These are phyloP conservation scores for Pipistrellus kuhlii DNA, from an alignment of 2,797 vertebrate species.

Conservation along the genomic window DNA sequence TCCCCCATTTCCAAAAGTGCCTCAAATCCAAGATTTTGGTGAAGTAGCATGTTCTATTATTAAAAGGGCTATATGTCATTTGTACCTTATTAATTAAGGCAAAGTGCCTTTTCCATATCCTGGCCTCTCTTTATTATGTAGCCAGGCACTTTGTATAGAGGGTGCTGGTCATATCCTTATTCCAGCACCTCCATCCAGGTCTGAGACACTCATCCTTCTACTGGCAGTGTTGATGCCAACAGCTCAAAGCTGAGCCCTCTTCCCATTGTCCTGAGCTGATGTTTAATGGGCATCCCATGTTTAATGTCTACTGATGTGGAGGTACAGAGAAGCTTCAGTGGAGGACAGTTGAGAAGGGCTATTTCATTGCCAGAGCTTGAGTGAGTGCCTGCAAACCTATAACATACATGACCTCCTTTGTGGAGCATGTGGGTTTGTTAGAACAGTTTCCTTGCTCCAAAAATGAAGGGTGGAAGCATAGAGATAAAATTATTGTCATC, in stretches of 20 bases:
- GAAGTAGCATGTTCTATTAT: neutral
- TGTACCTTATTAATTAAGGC: neutral
- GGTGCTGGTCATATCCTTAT: neutral
- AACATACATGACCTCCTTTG: neutral
- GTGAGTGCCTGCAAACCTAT: neutral
- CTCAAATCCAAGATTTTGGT: slow-evolving; percentile 35
- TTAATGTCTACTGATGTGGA: neutral
- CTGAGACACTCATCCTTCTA: neutral
- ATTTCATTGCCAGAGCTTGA: neutral
- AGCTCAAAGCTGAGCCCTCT: neutral
- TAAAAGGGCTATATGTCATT: neutral
- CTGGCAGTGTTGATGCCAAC: neutral
- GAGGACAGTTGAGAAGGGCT: neutral
- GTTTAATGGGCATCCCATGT: neutral
- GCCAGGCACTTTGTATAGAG: neutral
- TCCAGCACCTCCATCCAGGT: neutral
- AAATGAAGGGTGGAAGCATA: neutral
- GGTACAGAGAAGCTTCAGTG: neutral
- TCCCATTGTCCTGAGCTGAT: neutral
- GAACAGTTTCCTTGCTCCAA: neutral
- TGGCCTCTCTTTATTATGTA: neutral
- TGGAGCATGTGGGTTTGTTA: neutral
- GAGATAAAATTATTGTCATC: neutral
- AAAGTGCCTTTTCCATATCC: neutral
- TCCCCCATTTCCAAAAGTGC: neutral